phyloP scores from a whole-genome alignment of 2,888 invertebrate genomes.

The Ellobium chinense region DNA sequence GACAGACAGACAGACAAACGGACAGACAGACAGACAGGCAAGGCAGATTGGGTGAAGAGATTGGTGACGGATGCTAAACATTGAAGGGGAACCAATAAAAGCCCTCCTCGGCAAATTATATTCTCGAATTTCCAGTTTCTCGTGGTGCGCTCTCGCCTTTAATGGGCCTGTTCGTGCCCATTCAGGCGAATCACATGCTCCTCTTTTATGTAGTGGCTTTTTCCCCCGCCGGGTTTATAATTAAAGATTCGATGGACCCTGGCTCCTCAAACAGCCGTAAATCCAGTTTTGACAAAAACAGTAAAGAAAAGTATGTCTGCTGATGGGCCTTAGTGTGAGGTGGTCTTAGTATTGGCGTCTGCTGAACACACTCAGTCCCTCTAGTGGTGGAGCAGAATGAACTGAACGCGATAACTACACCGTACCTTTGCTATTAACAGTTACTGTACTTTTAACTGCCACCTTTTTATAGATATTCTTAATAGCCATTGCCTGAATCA shows the following conservation, averaged over 20 bases:
- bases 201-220: neutral
- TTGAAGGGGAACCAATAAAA: neutral
- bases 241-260: neutral
- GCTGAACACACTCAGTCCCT: too few relatives aligned
- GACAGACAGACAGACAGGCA: neutral
- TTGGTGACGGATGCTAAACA: neutral
- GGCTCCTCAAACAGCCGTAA: neutral
- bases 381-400: too few relatives aligned
- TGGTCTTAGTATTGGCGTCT: too few relatives aligned
- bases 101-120: neutral
- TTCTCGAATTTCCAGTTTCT: neutral
- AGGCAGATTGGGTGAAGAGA: neutral
- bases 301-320: too few relatives aligned
- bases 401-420: too few relatives aligned
- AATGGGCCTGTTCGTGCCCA: neutral
- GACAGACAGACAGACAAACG: neutral
- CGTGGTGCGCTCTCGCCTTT: neutral
- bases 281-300: too few relatives aligned
- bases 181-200: neutral
- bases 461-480: too few relatives aligned
- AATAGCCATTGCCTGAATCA: too few relatives aligned
- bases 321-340: too few relatives aligned
- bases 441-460: too few relatives aligned
- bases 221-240: neutral
- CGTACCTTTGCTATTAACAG: too few relatives aligned